Conservation (phyloP, 2,113 vertebrate genomes). For the Guaruba guarouba region DNA sequence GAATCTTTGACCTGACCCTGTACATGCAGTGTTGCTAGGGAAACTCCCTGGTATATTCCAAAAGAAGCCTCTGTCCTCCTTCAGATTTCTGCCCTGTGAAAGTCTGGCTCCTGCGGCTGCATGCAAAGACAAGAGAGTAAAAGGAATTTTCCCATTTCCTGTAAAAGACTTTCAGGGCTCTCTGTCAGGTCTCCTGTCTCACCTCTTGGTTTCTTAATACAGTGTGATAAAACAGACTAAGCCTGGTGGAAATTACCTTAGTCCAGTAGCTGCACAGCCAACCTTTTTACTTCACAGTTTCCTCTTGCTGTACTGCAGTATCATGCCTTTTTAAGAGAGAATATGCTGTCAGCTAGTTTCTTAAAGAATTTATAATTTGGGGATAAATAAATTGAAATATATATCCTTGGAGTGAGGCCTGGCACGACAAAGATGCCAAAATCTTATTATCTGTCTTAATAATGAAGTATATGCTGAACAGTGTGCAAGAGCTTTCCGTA, state of each 20-base stretch:
- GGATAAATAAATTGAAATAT: neutral
- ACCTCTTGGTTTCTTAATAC: neutral
- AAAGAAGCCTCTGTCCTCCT: neutral
- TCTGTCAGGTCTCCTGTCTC: neutral
- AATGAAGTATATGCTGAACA: neutral
- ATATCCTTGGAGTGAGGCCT: neutral
- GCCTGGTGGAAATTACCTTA: neutral
- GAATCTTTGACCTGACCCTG: neutral
- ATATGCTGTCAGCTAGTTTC: neutral
- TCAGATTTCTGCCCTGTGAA: neutral
- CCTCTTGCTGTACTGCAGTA: neutral
- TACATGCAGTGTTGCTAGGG: neutral
- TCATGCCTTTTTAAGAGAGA: neutral
- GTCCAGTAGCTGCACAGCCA: neutral
- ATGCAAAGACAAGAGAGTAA: neutral
- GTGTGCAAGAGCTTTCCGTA: neutral
- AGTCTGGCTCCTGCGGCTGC: neutral
- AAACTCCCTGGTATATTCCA: neutral
- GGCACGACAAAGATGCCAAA: neutral
- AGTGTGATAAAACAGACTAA: neutral
- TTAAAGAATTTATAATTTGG: neutral
- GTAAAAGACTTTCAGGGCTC: neutral
- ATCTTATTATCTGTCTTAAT: neutral
- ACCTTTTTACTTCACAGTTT: neutral
- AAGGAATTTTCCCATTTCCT: neutral